Base-by-base conservation (phyloP, 2,888 invertebrate genomes). In the Agapetus fuscipes region DNA sequence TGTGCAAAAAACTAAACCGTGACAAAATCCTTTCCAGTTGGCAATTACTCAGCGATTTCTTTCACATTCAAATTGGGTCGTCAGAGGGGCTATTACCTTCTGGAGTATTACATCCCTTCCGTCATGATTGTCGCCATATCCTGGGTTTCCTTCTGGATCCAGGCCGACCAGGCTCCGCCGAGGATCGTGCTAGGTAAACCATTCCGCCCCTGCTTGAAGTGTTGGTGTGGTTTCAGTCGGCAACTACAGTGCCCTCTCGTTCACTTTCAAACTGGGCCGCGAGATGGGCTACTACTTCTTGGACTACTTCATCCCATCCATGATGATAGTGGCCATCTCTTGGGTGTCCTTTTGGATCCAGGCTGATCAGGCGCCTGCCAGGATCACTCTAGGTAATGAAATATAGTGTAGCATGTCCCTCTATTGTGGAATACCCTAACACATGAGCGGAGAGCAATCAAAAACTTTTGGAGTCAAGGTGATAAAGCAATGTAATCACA, bases 261-360 rank as follows among this genome's bases (percentile, higher is more conserved):
- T 89, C 54, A 80, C 82, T 3, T 85, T 88, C 52, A 80, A 82
- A 53, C 61, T 89, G 30, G 79, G 80, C 1, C 74, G 87, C 30
- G 86, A 87, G 64, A 83, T 86, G 49, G 88, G 88, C 16, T 88
- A 83, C 57, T 89, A 89, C 57, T 71, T 89, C 46, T 83, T 89
- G 82, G 88, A 89, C 54, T 89, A 87, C 56, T 89, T 86, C 51
- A 74, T 89, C 46, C 89, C 89, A 2, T 88, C 88, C 5, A 85
- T 88, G 69, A 73, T 89, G 56, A 78, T 89, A 52, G 88, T 89
- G 2, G 80, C 81, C 4, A 84, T 85, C 53, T 88, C 88, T 0
- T 89, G 88, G 88, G 87, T 89, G 9, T 84, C 88, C 1, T 89
- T 89, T 57, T 89, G 88, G 88, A 60, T 89, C 40, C 88, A 88